A percentile compares a stretch with the other conserved stretches of the same genome.
Conservation (phyloP, 2,113 vertebrate genomes). For the Fregata magnificens region DNA sequence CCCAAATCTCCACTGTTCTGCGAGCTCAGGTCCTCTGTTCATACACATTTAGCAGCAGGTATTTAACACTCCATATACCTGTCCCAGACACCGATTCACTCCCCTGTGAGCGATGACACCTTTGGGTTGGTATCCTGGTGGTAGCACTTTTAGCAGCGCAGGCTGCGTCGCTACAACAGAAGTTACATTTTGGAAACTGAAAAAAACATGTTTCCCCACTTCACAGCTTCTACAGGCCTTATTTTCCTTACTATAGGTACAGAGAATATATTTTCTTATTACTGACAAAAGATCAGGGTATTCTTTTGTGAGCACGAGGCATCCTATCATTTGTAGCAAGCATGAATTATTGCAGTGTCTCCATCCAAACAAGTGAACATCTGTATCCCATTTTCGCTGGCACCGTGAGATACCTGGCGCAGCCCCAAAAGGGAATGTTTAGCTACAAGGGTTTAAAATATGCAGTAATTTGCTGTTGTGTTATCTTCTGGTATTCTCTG, state of each 20-base stretch:
- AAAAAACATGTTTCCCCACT: neutral
- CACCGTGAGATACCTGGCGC: constrained; percentile 57
- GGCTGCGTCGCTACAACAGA: neutral
- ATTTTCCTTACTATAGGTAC: neutral
- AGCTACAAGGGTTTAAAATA: constrained; percentile 63
- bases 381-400: constrained; percentile 72
- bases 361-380: constrained; percentile 68
- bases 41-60: neutral
- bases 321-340: constrained; percentile 35
- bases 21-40: neutral
- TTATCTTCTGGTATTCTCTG: constrained; percentile 52
- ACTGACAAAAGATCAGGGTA: neutral
- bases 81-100: neutral
- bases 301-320: neutral
- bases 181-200: neutral
- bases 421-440: constrained; percentile 56
- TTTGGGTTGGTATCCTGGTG: rapidly evolving
- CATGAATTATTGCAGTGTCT: constrained; percentile 62
- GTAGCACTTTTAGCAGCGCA: neutral
- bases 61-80: neutral
- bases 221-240: neutral
- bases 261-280: neutral
- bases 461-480: constrained; percentile 58
- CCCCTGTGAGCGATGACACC: neutral
- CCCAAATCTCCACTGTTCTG: neutral